Evolutionary conservation across 2,113 vertebrate genomes (phyloP), one percentile per base, ranked within the genome.

Genomic region (Bostrychus sinensis): DNA sequence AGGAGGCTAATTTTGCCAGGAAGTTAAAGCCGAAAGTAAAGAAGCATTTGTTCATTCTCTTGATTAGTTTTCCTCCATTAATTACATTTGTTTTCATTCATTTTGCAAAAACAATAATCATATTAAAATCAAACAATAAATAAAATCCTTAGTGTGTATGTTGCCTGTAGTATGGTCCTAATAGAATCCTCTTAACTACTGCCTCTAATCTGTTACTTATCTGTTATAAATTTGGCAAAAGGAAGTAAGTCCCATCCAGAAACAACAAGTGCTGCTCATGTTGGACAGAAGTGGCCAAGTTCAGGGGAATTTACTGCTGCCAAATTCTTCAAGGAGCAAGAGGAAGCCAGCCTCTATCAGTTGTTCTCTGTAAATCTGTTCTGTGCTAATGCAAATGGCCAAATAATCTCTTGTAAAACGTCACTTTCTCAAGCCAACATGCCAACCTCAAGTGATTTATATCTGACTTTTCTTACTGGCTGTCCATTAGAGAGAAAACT

Each of bases 231-330:
- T 78, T 79, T 86, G 81, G 78, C 81, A 85, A 78, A 62, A 73
- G 72, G 66, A 84, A 70, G 38, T 41, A 54, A 45, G 68, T 82
- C 79, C 74, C 66, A 70, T 81, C 73, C 84, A 86, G 77, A 82
- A 88, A 85, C 78, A 87, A 90, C 70, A 91, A 85, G 72, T 86
- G 79, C 81, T 89, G 86, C 82, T 82, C 69, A 78, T 71, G 48
- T 60, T 85, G 79, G 81, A 78, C 53, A 64, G 53, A 72, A 62
- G 41, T 81, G 80, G 85, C 88, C 86, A 91, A 86, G 62, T 83
- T 75, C 28, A 67, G 53, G 57, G 72, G 66, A 48, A 82, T 82
- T 81, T 80, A 83, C 58, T 60, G 53, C 73, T 75, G 84, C 86
- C 81, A 91, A 79, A 82, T 81, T 88, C 74, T 87, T 80, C 59